Conservation (phyloP, 2,888 invertebrate genomes). For the Phanerotoma sp. region DNA sequence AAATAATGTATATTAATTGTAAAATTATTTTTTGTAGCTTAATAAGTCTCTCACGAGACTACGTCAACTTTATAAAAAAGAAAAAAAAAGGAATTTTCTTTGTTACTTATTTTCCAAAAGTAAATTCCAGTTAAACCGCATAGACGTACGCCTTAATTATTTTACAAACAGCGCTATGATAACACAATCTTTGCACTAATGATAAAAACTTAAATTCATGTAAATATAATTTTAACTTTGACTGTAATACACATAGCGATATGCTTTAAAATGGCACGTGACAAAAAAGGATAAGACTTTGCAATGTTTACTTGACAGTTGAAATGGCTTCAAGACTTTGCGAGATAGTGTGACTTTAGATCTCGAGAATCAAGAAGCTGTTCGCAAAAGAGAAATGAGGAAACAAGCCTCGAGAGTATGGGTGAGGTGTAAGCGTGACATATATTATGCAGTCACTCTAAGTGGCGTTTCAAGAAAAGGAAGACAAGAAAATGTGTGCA, state of each 20-base stretch:
- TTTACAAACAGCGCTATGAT: too few species aligned
- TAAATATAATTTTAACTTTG: background rate
- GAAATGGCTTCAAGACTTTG: background rate
- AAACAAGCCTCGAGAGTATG: background rate
- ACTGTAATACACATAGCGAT: background rate
- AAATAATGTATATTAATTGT: too few species aligned
- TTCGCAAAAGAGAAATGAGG: constrained; percentile 4
- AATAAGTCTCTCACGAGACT: too few species aligned
- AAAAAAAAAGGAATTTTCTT: too few species aligned
- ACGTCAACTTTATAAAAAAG: too few species aligned
- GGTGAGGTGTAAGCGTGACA: constrained; percentile 43
- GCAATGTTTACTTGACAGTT: background rate
- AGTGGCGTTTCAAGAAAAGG: constrained; percentile 42
- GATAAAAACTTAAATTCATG: too few species aligned
- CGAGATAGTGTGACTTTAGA: constrained; percentile 10
- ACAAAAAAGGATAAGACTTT: background rate
- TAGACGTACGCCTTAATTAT: too few species aligned
- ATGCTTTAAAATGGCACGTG: constrained; percentile 1
- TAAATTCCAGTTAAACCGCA: too few species aligned
- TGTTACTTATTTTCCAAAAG: too few species aligned
- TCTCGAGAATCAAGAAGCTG: background rate
- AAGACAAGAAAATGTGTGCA: constrained; percentile 2
- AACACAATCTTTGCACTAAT: too few species aligned
- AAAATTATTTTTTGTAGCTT: too few species aligned
- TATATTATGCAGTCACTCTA: constrained; percentile 51